Evolutionary conservation across 2,888 invertebrate species (phyloP), one percentile per base, ranked within the genome.

Genomic region (Dryocosmus kuriphilus): DNA sequence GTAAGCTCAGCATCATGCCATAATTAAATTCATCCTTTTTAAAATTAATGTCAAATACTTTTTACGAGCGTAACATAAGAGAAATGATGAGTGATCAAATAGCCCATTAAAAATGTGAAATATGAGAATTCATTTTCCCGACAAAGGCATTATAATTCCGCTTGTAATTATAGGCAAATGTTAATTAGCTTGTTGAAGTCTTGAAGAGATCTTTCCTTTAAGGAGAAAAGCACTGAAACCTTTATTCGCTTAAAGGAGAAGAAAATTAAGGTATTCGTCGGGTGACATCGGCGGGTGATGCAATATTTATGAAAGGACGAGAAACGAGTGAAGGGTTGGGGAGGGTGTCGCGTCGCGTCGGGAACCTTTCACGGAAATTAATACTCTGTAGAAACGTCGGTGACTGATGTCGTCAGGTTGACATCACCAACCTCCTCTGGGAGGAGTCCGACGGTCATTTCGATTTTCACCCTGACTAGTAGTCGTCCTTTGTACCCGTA

Each of bases 321-420:
- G 22, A 62, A 32, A 27, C 22, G 32, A 32, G 19, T 2, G 62
- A 62, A 22, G 62, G 22, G 14, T 14, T 19, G 27, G 22, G 62
- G 19, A 62, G 30, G n/a, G n/a, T n/a, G n/a, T n/a, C n/a, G n/a
- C n/a, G 60, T 46, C 55, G 35, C 32, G 24, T 35, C 22, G 60
- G 46, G 57, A 79, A 79, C 57, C 75, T 79, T 79, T 77, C 67
- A 77, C 30, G 38, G 35, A 75, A 77, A 79, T 79, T 77, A 75
- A 75, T 75, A 77, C 41, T 74, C 22, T 14, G 71, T 77, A 75
- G 74, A 73, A 75, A 76, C 77, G 67, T 76, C 61, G 14, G 67
- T 60, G n/a, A 41, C 77, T 27, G 14, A 62, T 71, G 57, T 65
- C 74, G 60, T 65, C 73, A 60, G 73, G 60, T 75, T 60, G 77